Conservation (phyloP, 1,140 invertebrate species). For the Phymorhynchus buccinoides region DNA sequence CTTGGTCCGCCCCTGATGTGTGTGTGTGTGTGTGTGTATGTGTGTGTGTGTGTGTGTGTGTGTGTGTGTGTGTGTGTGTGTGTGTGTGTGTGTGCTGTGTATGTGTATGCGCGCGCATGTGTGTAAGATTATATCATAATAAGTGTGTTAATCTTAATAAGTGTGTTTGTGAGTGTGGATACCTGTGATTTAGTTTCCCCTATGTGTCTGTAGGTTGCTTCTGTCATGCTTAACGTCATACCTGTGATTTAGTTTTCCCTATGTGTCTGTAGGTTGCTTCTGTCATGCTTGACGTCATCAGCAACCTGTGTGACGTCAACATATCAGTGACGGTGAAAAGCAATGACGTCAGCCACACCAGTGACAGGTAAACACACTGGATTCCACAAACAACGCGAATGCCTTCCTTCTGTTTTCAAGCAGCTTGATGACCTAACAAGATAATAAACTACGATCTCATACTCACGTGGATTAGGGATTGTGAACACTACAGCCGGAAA, state of each 20-base stretch:
- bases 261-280: background rate
- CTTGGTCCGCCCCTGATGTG: too few relatives aligned
- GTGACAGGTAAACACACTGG: background rate
- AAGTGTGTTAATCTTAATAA: too few relatives aligned
- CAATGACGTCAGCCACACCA: background rate
- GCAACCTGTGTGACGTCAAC: conserved; percentile 2
- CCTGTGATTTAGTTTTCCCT: too few relatives aligned
- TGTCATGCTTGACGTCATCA: background rate
- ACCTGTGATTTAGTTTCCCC: too few relatives aligned
- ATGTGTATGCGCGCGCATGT: background rate
- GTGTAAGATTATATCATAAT: too few relatives aligned
- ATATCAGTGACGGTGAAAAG: background rate
- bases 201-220: background rate
- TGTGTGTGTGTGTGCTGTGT: background rate
- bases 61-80: background rate
- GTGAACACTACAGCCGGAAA: too few relatives aligned
- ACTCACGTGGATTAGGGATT: too few relatives aligned
- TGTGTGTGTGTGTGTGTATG: background rate
- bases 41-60: background rate
- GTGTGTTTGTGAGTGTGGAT: background rate
- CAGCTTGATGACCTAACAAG: too few relatives aligned
- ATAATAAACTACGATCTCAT: too few relatives aligned
- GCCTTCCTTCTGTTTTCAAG: too few relatives aligned
- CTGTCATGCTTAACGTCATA: background rate
- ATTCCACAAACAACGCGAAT: background rate